Evolutionary conservation across 1,140 invertebrate genomes (phyloP).

Genomic region (Dufourea novaeangliae): DNA sequence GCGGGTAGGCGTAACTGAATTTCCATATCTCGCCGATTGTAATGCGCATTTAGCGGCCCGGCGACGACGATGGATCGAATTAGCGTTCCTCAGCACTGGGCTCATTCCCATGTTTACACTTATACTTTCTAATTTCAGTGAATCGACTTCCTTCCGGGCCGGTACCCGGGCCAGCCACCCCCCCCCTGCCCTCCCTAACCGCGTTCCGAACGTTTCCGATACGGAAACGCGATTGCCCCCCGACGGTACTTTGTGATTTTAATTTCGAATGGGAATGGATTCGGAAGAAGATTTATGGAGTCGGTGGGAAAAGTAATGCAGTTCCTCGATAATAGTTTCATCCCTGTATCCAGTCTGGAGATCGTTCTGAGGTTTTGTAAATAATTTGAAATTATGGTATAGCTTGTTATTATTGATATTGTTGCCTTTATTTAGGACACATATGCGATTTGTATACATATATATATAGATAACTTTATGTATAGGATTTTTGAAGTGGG

Average conservation of each 20-base stretch:
- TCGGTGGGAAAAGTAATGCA: too few relatives aligned
- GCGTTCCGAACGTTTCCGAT: background rate
- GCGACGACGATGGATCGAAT: slow-evolving; percentile 69
- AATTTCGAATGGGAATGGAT: background rate
- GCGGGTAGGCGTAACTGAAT: slow-evolving; percentile 70
- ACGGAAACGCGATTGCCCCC: background rate
- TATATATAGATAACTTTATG: too few relatives aligned
- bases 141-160: slow-evolving; percentile 12
- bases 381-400: too few relatives aligned
- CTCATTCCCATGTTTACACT: slow-evolving; percentile 68
- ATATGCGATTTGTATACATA: too few relatives aligned
- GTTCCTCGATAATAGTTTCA: too few relatives aligned
- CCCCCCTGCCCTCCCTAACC: background rate
- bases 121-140: slow-evolving; percentile 69
- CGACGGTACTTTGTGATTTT: background rate
- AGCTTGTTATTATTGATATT: too few relatives aligned
- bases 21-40: slow-evolving; percentile 79
- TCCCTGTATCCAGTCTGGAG: too few relatives aligned
- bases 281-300: background rate
- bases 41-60: slow-evolving; percentile 76
- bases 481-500: too few relatives aligned
- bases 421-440: too few relatives aligned
- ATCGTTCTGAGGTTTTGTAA: too few relatives aligned
- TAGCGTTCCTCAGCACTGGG: slow-evolving; percentile 70
- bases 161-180: too few relatives aligned